phyloP scores from a whole-genome alignment of 2,888 invertebrate genomes.

The Cyrtodaria siliqua region DNA sequence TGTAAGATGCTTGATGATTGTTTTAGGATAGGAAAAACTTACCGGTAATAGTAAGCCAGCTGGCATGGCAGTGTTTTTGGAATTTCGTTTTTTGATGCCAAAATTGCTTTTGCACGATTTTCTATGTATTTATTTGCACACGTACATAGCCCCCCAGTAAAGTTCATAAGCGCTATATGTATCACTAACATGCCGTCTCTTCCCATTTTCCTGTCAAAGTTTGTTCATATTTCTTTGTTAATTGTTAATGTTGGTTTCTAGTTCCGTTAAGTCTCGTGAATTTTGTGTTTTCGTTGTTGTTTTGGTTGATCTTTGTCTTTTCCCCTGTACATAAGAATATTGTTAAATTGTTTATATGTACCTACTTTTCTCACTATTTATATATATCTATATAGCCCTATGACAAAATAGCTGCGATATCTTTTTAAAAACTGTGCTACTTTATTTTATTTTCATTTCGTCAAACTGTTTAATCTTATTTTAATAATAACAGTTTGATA shows the following conservation, averaged over 20 bases:
- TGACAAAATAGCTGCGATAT: too few species aligned
- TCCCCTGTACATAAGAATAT: too few species aligned
- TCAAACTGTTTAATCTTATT: too few species aligned
- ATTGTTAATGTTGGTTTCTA: not conserved
- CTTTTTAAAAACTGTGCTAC: too few species aligned
- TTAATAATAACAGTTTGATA: too few species aligned
- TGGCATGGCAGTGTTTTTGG: not conserved
- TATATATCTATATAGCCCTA: too few species aligned
- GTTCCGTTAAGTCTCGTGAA: not conserved
- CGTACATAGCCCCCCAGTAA: not conserved
- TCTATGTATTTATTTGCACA: not conserved
- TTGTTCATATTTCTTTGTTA: not conserved
- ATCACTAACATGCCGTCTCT: not conserved
- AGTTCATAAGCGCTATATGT: not conserved
- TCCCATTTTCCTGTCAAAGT: not conserved
- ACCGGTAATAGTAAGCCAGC: not conserved
- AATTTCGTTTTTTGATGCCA: conserved; percentile 1
- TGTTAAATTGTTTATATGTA: too few species aligned
- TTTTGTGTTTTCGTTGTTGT: too few species aligned
- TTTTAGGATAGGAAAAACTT: not conserved
- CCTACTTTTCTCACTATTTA: too few species aligned
- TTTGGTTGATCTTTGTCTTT: too few species aligned
- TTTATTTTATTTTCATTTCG: too few species aligned
- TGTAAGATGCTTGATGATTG: not conserved
- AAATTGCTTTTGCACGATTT: not conserved